Evolutionary conservation across 2,797 vertebrate species (phyloP).

Genomic region (Pipistrellus pipistrellus): DNA sequence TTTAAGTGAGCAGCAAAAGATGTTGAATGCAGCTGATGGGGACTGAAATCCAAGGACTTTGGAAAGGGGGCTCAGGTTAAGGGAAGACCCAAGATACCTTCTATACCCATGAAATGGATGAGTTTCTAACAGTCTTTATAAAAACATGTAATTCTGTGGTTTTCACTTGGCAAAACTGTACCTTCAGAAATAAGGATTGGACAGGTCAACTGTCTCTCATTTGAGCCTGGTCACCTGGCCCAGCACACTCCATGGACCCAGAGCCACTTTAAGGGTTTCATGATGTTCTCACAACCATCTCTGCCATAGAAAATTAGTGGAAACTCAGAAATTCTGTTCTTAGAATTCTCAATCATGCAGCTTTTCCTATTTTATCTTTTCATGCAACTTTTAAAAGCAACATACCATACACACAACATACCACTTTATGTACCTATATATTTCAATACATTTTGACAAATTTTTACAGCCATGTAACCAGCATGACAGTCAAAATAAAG

Average conservation of each 20-base stretch:
- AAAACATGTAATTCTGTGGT: not conserved
- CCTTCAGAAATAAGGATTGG: not conserved
- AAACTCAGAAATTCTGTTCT: not conserved
- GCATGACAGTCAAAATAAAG: not conserved
- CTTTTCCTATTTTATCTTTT: not conserved
- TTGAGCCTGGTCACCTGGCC: not conserved
- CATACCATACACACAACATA: not conserved
- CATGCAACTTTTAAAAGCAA: not conserved
- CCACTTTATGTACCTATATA: not conserved
- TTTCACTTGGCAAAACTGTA: not conserved
- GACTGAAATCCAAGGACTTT: not conserved
- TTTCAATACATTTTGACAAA: not conserved
- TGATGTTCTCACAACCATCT: not conserved
- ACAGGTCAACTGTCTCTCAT: not conserved
- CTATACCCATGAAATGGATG: not conserved
- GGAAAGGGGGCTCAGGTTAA: accelerated
- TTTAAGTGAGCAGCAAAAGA: not conserved
- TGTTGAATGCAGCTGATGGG: not conserved
- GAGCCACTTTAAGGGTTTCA: not conserved
- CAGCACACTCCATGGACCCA: not conserved
- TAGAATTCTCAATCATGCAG: not conserved
- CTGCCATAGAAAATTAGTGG: not conserved
- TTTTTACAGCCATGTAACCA: not conserved
- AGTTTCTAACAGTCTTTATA: not conserved
- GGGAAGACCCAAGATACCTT: not conserved